Conservation (phyloP, 2,888 invertebrate genomes). For the Latrodectus elegans region DNA sequence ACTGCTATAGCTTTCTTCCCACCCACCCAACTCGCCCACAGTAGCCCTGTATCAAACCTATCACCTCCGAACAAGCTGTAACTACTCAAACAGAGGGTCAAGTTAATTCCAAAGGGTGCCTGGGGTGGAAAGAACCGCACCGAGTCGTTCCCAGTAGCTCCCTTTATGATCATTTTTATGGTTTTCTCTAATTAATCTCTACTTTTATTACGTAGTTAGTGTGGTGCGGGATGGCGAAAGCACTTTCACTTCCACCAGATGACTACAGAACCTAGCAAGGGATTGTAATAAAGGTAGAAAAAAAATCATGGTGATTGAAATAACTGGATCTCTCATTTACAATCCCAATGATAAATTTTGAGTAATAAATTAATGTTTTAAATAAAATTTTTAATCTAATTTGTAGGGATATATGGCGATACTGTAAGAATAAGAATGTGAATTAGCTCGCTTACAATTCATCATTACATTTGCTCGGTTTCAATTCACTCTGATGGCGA, state of each 20-base stretch:
- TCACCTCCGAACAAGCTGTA: slow-evolving; percentile 26
- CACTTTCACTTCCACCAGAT: background rate
- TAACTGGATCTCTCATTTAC: background rate
- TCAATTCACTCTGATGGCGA: too few species aligned
- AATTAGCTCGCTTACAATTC: too few species aligned
- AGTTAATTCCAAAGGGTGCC: slow-evolving; percentile 40
- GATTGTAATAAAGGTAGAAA: background rate
- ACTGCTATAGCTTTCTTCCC: background rate
- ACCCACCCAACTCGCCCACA: background rate
- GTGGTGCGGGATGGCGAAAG: background rate
- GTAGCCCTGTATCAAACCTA: background rate
- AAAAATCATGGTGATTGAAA: background rate
- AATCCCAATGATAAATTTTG: background rate
- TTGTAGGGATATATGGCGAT: too few species aligned
- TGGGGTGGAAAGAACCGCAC: slow-evolving; percentile 11
- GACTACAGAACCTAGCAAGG: background rate
- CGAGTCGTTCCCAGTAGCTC: slow-evolving; percentile 19
- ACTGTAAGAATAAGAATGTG: too few species aligned
- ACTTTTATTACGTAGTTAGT: slow-evolving; percentile 59
- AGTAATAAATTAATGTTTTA: background rate
- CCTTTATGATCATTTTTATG: slow-evolving; percentile 64
- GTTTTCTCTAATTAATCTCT: slow-evolving; percentile 59
- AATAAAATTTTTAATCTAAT: background rate
- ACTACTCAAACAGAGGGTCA: slow-evolving; percentile 49
- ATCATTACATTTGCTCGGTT: too few species aligned